Evolutionary conservation across 2,888 invertebrate species (phyloP).

Genomic region (Heteromurus nitidus): DNA sequence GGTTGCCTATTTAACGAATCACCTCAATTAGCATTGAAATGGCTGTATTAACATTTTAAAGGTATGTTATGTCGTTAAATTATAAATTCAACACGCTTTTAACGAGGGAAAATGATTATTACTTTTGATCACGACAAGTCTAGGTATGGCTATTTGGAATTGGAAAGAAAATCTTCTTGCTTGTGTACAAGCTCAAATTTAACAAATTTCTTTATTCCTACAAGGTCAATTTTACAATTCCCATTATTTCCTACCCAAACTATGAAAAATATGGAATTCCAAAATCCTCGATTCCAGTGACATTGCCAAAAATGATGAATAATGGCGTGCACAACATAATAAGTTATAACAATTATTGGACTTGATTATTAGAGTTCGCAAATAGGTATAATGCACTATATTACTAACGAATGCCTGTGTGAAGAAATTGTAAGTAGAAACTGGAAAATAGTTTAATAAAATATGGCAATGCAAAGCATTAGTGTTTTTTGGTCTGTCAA

Average conservation of each 20-base stretch:
- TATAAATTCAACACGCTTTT: neutral
- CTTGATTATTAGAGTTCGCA: neutral
- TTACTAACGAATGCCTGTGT: neutral
- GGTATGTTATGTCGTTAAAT: neutral
- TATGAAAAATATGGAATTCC: neutral
- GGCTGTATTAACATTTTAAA: neutral
- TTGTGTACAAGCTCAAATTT: neutral
- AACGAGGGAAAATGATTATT: neutral
- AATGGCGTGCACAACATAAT: neutral
- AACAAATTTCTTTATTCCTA: neutral
- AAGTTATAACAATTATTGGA: neutral
- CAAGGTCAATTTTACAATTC: neutral
- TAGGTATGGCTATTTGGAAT: neutral
- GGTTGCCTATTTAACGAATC: constrained; percentile 2
- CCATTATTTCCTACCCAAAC: neutral
- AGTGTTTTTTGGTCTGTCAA: too few relatives aligned
- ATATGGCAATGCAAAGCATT: too few relatives aligned
- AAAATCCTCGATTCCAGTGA: neutral
- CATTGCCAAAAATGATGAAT: neutral
- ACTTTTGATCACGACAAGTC: neutral
- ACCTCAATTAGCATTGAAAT: constrained; percentile 2
- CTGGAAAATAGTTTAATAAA: neutral
- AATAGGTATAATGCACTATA: neutral
- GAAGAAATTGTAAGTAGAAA: neutral
- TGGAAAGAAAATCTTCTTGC: neutral